Evolutionary conservation across 2,113 vertebrate genomes (phyloP), one percentile per base, ranked within the genome.

Genomic region (Syngnathus scovelli): DNA sequence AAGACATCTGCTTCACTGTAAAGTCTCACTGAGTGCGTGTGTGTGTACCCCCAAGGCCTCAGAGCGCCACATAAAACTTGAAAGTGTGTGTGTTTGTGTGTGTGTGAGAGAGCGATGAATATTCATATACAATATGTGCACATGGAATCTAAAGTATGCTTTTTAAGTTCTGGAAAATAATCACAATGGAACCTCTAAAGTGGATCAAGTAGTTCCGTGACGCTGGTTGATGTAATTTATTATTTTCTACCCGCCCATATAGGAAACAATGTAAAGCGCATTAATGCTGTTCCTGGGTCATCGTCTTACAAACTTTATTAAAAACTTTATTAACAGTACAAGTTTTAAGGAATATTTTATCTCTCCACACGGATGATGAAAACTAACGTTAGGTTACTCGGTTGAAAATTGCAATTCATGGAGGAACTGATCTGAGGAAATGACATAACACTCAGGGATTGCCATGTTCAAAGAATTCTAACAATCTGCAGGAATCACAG

Each of bases 1-100:
- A 27, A 44, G 21, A 62, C 61, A 46, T 62, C 61, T 62, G 39
- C 61, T 62, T 62, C 44, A 44, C 61, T 62, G 41, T 62, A 62
- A 62, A 62, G 21, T 44, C 61, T 21, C 39, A 62, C 38, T 44
- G 61, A 27, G 13, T 44, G 61, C 16, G 21, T 44, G 21, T 51
- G 48, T n/a, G 18, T 49, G 48, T 10, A 12, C 13, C 61, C 61
- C 41, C 21, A 44, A 44, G 61, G 61, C 13, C 5, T 62, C n/a
- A 15, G 6, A 27, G 21, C 15, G 9, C 41, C 39, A 62, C 41
- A 44, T 62, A 27, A 27, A 27, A 62, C 41, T 41, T 43, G 27
- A 58, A 58, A 58, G 27, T 33, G 15, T 43, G 11, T 6, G 51
- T 21, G n/a, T 54, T 19, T 15, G 19, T n/a, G 56, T 10, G 15